These are phyloP conservation scores for Catharus fuscescens DNA, from an alignment of 2,113 vertebrate genomes.

Conservation along the genomic window DNA sequence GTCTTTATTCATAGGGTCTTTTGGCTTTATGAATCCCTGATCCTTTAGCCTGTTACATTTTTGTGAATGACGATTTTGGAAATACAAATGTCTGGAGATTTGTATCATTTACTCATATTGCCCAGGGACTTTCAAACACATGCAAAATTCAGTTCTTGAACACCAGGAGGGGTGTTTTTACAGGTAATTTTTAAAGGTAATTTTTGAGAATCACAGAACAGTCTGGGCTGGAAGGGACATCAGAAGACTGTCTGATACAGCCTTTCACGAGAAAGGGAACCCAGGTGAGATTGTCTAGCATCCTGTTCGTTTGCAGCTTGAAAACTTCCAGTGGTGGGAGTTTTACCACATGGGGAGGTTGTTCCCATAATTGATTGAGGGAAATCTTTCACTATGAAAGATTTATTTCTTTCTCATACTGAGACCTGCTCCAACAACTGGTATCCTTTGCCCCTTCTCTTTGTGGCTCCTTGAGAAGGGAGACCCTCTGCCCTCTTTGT, in stretches of 20 bases:
- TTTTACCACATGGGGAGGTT: background rate
- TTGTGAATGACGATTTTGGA: background rate
- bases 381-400: background rate
- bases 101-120: background rate
- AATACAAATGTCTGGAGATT: background rate
- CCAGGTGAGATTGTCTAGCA: background rate
- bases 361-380: background rate
- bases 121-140: background rate
- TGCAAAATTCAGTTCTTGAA: background rate
- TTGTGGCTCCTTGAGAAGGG: background rate
- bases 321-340: background rate
- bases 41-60: background rate
- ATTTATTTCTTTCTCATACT: background rate
- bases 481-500: background rate
- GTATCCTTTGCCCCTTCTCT: background rate
- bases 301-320: background rate
- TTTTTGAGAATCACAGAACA: background rate
- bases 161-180: rapidly evolving
- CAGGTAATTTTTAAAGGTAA: background rate
- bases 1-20: background rate
- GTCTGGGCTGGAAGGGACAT: background rate
- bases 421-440: background rate
- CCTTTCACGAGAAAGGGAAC: background rate
- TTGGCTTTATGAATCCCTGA: background rate
- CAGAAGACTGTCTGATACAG: background rate